A percentile compares a stretch with the other conserved stretches of the same genome.
Evolutionary conservation across 2,113 vertebrate genomes (phyloP).

Genomic region (Chaetops frenatus): DNA sequence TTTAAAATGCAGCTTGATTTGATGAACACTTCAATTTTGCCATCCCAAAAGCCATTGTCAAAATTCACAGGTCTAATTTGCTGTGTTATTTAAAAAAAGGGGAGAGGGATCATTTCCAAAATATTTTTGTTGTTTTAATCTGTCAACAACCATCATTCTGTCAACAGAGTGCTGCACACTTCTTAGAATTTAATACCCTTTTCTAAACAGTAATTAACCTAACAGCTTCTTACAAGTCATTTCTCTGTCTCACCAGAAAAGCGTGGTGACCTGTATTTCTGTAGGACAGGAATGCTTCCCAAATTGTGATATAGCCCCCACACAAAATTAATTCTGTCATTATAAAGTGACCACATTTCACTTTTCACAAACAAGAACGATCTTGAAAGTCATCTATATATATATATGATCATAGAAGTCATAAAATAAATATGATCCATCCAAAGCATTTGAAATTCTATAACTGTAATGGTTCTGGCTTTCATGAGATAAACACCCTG

Average conservation of each 20-base stretch:
- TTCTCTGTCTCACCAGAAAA: slow-evolving; percentile 33
- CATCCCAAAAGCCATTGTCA: not conserved
- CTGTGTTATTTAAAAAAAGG: not conserved
- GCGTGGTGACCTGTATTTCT: not conserved
- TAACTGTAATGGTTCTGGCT: not conserved
- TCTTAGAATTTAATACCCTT: slow-evolving; percentile 34
- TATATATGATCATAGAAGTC: not conserved
- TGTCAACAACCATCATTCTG: not conserved
- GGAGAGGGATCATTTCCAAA: not conserved
- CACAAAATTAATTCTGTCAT: not conserved
- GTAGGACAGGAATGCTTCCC: not conserved
- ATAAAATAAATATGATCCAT: not conserved
- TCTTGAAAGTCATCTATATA: not conserved
- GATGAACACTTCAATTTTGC: not conserved
- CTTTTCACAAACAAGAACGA: not conserved
- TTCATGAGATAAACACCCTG: not conserved
- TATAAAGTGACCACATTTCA: not conserved
- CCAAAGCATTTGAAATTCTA: not conserved
- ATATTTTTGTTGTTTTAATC: slow-evolving; percentile 39
- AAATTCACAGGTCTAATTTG: not conserved
- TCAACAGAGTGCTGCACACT: slow-evolving; percentile 14
- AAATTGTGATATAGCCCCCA: not conserved
- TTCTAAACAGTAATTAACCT: slow-evolving; percentile 58
- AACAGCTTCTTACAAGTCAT: slow-evolving; percentile 52
- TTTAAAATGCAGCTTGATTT: not conserved